Conservation (phyloP, 2,797 vertebrate species). For the Otus scops region DNA sequence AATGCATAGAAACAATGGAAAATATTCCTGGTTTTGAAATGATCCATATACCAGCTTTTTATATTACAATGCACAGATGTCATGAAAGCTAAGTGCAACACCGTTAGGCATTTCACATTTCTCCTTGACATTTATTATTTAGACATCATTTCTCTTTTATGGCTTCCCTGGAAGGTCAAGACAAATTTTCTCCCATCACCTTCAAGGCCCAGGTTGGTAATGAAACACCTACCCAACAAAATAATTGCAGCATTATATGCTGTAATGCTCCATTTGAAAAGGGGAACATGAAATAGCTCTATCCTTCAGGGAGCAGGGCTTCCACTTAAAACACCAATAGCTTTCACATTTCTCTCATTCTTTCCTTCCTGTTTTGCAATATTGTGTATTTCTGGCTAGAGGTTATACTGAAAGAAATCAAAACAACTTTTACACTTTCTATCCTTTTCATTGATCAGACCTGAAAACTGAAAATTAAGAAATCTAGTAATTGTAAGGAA, state of each 20-base stretch:
- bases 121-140: slow-evolving; percentile 33
- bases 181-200: slow-evolving; percentile 43
- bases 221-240: slow-evolving; percentile 57
- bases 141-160: slow-evolving; percentile 37
- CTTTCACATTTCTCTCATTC: slow-evolving; percentile 12
- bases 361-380: not conserved
- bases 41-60: not conserved
- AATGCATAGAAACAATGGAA: not conserved
- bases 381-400: not conserved
- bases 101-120: not conserved
- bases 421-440: not conserved
- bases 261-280: not conserved
- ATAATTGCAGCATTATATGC: slow-evolving; percentile 7
- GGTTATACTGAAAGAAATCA: not conserved
- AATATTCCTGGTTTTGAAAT: not conserved
- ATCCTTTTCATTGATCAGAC: not conserved
- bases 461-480: not conserved
- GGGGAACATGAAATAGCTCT: not conserved
- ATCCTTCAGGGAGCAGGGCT: not conserved
- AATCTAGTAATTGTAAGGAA: not conserved
- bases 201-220: slow-evolving; percentile 47
- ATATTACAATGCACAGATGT: not conserved
- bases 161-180: slow-evolving; percentile 38
- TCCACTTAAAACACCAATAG: not conserved
- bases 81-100: not conserved